Evolutionary conservation across 2,888 invertebrate species (phyloP).

Genomic region (Ditula angustiorana): DNA sequence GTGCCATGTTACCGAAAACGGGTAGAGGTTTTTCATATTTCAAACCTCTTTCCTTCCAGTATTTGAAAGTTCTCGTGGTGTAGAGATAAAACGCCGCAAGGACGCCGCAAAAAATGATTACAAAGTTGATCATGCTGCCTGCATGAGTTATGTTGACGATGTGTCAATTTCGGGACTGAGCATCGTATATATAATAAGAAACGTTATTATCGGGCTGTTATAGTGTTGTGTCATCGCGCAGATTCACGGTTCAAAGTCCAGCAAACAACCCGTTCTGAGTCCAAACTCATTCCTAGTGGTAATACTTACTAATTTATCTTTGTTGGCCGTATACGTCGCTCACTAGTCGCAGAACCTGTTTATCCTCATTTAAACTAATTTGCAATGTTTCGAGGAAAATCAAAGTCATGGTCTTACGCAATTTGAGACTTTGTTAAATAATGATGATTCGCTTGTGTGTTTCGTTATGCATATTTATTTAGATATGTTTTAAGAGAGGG

Average conservation of each 20-base stretch:
- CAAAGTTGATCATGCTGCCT: not conserved
- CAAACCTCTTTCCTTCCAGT: conserved; percentile 28
- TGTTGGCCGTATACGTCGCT: too few species aligned
- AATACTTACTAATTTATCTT: too few species aligned
- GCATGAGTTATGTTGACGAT: not conserved
- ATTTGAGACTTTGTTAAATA: too few species aligned
- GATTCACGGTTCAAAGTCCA: not conserved
- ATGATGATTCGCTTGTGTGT: too few species aligned
- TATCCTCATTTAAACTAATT: too few species aligned
- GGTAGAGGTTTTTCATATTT: conserved; percentile 29
- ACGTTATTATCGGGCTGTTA: not conserved
- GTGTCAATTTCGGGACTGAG: not conserved
- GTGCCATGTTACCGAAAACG: conserved; percentile 25
- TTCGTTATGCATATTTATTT: too few species aligned
- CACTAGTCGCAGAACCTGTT: too few species aligned
- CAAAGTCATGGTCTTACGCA: too few species aligned
- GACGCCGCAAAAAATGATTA: not conserved
- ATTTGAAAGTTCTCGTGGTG: conserved; percentile 21
- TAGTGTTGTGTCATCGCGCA: not conserved
- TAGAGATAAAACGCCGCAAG: conserved; percentile 21
- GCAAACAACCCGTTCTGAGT: not conserved
- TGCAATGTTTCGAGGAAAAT: too few species aligned
- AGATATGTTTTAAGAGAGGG: too few species aligned
- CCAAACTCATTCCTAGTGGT: not conserved
- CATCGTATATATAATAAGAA: not conserved